These are phyloP conservation scores for Pycnonotus jocosus DNA, from an alignment of 2,113 vertebrate species.

Conservation along the genomic window DNA sequence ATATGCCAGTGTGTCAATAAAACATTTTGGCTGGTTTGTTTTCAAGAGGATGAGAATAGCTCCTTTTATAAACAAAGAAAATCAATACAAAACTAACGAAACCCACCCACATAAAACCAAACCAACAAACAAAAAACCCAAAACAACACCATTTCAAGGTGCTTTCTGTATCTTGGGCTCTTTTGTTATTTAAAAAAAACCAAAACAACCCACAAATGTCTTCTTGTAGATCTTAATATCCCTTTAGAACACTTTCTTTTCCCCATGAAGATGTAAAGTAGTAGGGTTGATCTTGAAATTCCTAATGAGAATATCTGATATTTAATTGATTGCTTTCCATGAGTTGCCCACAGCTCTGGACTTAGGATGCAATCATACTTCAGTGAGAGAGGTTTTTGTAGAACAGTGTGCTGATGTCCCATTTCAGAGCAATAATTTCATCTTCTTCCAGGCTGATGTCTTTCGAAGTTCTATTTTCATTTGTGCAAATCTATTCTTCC, in stretches of 20 bases:
- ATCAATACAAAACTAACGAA: neutral
- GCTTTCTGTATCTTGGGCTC: neutral
- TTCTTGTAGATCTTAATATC: neutral
- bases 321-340: neutral
- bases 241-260: neutral
- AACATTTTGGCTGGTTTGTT: neutral
- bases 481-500: neutral
- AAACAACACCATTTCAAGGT: neutral
- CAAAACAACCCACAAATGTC: neutral
- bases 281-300: neutral
- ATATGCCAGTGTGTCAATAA: neutral
- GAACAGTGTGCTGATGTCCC: neutral
- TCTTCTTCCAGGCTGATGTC: neutral
- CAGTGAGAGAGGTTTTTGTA: neutral
- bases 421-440: neutral
- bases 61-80: neutral
- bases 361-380: neutral
- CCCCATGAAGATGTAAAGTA: neutral
- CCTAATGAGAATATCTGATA: neutral
- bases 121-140: neutral
- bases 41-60: neutral
- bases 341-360: neutral
- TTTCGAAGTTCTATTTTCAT: neutral
- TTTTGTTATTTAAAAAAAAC: neutral
- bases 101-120: neutral